phyloP scores from a whole-genome alignment of 2,888 invertebrate species.

The Phyllotreta cruciferae region DNA sequence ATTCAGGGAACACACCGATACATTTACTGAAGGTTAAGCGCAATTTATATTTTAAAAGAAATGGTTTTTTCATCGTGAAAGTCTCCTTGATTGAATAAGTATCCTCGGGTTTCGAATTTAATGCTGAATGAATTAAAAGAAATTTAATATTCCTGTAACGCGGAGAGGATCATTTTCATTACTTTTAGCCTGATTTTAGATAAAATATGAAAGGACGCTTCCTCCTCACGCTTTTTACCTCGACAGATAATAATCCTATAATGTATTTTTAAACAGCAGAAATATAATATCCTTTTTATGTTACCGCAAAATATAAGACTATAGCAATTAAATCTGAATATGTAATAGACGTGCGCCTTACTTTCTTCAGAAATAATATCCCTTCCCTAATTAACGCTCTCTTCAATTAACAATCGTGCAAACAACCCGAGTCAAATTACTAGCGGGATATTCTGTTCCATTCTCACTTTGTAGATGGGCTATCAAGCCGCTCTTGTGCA shows the following conservation, averaged over 20 bases:
- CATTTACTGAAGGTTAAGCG: too few relatives aligned
- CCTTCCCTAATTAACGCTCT: constrained; percentile 22
- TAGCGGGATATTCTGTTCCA: constrained; percentile 10
- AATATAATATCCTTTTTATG: too few relatives aligned
- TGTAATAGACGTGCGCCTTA: not conserved
- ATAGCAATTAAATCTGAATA: too few relatives aligned
- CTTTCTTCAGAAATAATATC: constrained; percentile 24
- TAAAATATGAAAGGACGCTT: too few relatives aligned
- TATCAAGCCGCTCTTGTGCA: constrained; percentile 19
- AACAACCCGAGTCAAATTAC: constrained; percentile 26
- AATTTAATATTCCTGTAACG: constrained; percentile 5
- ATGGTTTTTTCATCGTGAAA: constrained; percentile 3
- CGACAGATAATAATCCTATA: too few relatives aligned
- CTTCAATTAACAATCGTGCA: constrained; percentile 29
- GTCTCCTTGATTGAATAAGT: constrained; percentile 6
- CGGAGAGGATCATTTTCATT: not conserved
- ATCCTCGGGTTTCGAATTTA: not conserved
- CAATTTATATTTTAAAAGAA: not conserved
- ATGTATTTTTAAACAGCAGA: too few relatives aligned
- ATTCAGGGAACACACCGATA: not conserved
- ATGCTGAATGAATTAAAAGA: constrained; percentile 6
- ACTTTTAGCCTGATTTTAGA: not conserved
- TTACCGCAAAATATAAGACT: too few relatives aligned
- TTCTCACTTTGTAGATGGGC: constrained; percentile 14
- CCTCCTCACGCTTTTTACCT: too few relatives aligned